Evolutionary conservation across 2,797 vertebrate genomes (phyloP).

Genomic region (Cheirogaleus major): DNA sequence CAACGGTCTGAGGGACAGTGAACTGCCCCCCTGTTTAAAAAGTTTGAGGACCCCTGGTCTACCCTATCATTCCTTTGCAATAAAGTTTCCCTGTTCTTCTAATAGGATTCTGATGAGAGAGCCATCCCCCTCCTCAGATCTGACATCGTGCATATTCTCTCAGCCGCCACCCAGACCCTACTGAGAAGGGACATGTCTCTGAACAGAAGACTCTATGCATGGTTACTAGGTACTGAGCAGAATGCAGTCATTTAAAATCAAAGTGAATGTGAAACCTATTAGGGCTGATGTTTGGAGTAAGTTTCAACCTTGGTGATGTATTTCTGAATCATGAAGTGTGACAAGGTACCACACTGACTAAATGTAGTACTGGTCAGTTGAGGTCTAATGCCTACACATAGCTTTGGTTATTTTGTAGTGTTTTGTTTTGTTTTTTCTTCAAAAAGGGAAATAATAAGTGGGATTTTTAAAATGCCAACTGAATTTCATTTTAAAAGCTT

Average conservation of each 20-base stretch:
- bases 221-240: slow-evolving; percentile 92
- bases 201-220: slow-evolving; percentile 96
- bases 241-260: neutral
- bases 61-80: neutral
- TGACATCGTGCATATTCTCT: slow-evolving; percentile 90
- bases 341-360: rapidly evolving
- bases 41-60: neutral
- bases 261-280: rapidly evolving
- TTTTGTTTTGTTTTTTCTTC: neutral
- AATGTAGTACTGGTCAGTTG: rapidly evolving
- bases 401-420: neutral
- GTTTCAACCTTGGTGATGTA: rapidly evolving
- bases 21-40: too few species aligned
- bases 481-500: slow-evolving; percentile 26
- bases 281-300: neutral
- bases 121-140: slow-evolving; percentile 85
- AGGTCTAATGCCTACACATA: neutral
- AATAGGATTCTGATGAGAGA: slow-evolving; percentile 83
- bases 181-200: slow-evolving; percentile 99
- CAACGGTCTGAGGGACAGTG: too few species aligned
- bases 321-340: neutral
- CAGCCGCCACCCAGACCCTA: slow-evolving; percentile 93
- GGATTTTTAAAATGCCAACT: neutral
- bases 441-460: neutral
- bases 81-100: neutral